Evolutionary conservation across 2,113 vertebrate genomes (phyloP), one percentile per base, ranked within the genome.

Genomic region (Phalacrocorax brasilianus): DNA sequence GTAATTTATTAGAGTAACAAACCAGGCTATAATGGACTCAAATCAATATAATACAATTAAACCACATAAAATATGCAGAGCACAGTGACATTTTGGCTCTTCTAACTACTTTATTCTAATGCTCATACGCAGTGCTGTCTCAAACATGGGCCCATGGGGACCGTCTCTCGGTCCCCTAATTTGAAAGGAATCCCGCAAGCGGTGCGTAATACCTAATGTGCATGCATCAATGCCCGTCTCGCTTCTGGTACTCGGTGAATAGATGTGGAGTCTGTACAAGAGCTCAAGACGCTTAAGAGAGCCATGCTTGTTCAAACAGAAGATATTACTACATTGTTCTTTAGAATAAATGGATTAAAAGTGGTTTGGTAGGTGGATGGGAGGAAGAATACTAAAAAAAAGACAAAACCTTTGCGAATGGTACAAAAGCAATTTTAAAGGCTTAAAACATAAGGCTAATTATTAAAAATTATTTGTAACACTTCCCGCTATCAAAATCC

Each of bases 21-120:
- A 96, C 77, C 76, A 86, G 91, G 70, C 80, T 97, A 88, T 96
- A 96, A 97, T 96, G 94, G 90, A 93, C 78, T 97, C 75, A 81
- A 93, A 97, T 95, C 96, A 95, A 96, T 97, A 96, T 77, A 94
- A 92, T 94, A 75, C 91, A 96, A 95, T 94, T 97, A 96, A 97
- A 94, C 87, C 71, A 63, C 77, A 94, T 97, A 79, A 97, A 96
- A 97, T 95, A 97, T 97, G 94, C 95, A 94, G 91, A 88, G 85
- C 89, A 89, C 95, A 95, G 68, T 91, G 91, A 67, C 87, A 77
- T 94, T 91, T 95, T 94, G 92, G 94, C 90, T 96, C 89, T 93
- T 97, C 81, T 79, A 94, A 75, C 85, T 83, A 59, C 82, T 96
- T 87, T 59, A 82, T 88, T 94, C 91, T 89, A 7, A 4, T 93